Conservation (phyloP, 2,888 invertebrate species). For the Lathronympha strigana region DNA sequence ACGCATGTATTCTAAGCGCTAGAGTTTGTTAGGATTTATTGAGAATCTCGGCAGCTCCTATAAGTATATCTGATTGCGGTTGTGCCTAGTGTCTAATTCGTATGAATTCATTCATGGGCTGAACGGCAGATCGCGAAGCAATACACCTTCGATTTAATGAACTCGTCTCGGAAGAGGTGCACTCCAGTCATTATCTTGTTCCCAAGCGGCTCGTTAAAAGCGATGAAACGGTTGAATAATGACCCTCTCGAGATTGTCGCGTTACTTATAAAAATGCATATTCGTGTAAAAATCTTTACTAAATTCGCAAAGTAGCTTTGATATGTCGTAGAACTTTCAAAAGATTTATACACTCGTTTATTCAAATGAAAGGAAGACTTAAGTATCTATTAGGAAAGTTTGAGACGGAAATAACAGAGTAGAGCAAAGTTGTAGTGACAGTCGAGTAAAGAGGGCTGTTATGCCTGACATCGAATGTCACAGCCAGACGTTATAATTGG, state of each 20-base stretch:
- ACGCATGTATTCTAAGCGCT: too few species aligned
- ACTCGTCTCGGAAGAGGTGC: slow-evolving; percentile 57
- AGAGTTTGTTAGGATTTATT: too few species aligned
- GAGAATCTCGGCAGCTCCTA: too few species aligned
- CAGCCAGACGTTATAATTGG: slow-evolving; percentile 11
- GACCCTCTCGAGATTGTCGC: slow-evolving; percentile 21
- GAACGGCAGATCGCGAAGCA: slow-evolving; percentile 16
- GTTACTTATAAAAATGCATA: slow-evolving; percentile 19
- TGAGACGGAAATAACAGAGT: slow-evolving; percentile 39
- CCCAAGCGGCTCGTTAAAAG: slow-evolving; percentile 32
- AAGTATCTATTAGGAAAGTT: slow-evolving; percentile 24
- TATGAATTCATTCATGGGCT: slow-evolving; percentile 16
- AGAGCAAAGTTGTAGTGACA: slow-evolving; percentile 34
- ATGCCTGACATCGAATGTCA: slow-evolving; percentile 14
- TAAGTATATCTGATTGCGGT: too few species aligned
- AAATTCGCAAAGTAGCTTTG: not conserved
- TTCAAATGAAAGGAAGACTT: not conserved
- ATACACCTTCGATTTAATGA: slow-evolving; percentile 63
- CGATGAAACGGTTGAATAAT: slow-evolving; percentile 31
- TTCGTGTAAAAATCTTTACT: not conserved
- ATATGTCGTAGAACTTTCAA: not conserved
- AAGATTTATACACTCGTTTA: slow-evolving; percentile 6
- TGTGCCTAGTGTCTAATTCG: not conserved
- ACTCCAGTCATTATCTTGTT: slow-evolving; percentile 38
- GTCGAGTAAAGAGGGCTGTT: slow-evolving; percentile 19